Base-by-base conservation (phyloP, 1,140 invertebrate genomes). In the Plodia interpunctella region DNA sequence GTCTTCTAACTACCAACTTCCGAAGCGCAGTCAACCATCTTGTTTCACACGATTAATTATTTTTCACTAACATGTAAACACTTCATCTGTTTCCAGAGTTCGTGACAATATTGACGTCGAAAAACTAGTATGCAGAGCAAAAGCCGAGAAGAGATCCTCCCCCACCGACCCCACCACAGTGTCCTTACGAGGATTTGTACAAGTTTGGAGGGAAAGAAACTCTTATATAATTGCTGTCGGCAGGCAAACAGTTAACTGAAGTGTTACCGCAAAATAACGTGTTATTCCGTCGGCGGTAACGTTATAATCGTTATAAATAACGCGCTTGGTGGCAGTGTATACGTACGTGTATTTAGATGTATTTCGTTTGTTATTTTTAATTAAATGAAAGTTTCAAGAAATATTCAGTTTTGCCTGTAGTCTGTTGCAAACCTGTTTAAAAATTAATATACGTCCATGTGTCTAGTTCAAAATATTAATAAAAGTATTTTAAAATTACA, bases 41-140 rank as follows among this genome's bases (percentile, higher is more conserved):
- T n/a, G n/a, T n/a, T n/a, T n/a, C n/a, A n/a, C n/a, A n/a, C n/a
- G n/a, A n/a, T n/a, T n/a, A n/a, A n/a, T n/a, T n/a, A n/a, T n/a
- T n/a, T n/a, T n/a, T n/a, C n/a, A n/a, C n/a, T n/a, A n/a, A n/a
- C n/a, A n/a, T n/a, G n/a, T n/a, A n/a, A 10, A 32, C 10, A 1
- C 10, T 32, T 32, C 30, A 28, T 17, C n/a, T n/a, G 8, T 38
- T 89, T 89, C 19, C 88, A 90, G 90, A 90, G 77, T 90, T 90
- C 72, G 90, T 90, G 63, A 90, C 90, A 87, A 90, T 90, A 88
- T 66, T 90, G 80, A 90, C 88, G 61, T 90, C 90, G 79, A 90
- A 90, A 88, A 90, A 90, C 85, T 90, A 90, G 87, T 88, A 88
- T 82, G 86, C 83, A 85, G 80, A 78, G 75, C 63, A 72, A 65